phyloP scores from a whole-genome alignment of 2,113 vertebrate genomes.

The Ranitomeya variabilis region DNA sequence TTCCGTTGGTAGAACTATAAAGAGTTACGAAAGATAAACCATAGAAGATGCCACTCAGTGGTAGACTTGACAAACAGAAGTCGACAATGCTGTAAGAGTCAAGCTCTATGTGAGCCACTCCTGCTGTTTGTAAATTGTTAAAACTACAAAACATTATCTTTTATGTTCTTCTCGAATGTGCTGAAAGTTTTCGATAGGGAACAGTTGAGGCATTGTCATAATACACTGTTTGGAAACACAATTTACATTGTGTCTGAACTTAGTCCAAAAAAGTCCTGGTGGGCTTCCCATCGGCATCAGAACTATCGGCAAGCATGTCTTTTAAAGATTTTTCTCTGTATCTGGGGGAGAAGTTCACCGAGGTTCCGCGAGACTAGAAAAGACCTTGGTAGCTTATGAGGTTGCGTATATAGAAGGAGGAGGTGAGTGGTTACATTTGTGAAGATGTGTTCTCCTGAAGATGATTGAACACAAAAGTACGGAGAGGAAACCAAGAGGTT shows the following conservation, averaged over 20 bases:
- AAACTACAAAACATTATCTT: slow-evolving; percentile 3
- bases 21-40: background rate
- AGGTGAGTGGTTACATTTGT: background rate
- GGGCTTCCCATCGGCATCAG: slow-evolving; percentile 5
- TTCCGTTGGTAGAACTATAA: background rate
- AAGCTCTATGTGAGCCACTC: background rate
- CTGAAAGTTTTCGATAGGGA: slow-evolving; percentile 12
- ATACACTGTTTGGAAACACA: background rate
- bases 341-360: background rate
- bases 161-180: background rate
- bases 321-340: background rate
- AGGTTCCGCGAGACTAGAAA: background rate
- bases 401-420: background rate
- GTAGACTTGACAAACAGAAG: background rate
- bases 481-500: background rate
- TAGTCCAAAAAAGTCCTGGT: slow-evolving; percentile 23
- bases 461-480: background rate
- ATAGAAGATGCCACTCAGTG: background rate
- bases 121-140: background rate
- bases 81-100: background rate
- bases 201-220: background rate
- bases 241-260: background rate
- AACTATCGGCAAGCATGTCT: background rate
- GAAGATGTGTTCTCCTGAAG: background rate
- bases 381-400: background rate